These are phyloP conservation scores for Alligator sinensis DNA, from an alignment of 2,113 vertebrate genomes.

Conservation along the genomic window DNA sequence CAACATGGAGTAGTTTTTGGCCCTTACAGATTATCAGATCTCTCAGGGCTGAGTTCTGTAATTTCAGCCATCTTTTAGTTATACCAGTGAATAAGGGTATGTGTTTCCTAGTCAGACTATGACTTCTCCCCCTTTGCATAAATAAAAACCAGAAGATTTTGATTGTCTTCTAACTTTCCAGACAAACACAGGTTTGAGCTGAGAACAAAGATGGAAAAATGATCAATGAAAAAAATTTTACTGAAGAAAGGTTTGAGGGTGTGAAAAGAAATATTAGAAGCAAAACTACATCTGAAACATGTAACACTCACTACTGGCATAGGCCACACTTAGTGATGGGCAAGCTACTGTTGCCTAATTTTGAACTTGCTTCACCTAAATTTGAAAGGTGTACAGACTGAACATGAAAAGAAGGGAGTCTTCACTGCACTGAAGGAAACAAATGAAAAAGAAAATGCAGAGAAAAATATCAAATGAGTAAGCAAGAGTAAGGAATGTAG, in stretches of 20 bases:
- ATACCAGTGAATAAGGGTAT: background rate
- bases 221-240: background rate
- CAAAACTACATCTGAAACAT: background rate
- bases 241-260: background rate
- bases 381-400: background rate
- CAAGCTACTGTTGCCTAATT: background rate
- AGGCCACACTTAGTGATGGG: background rate
- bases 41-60: background rate
- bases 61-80: background rate
- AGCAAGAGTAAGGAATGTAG: background rate
- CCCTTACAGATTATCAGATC: background rate
- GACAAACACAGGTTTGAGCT: conserved; percentile 7
- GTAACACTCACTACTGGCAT: background rate
- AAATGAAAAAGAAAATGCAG: background rate
- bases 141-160: background rate
- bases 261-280: rapidly evolving
- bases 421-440: background rate
- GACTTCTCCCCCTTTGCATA: background rate
- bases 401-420: background rate
- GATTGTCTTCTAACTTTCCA: background rate
- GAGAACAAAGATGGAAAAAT: background rate
- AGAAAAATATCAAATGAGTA: background rate
- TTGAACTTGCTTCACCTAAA: background rate
- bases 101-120: background rate
- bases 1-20: conserved; percentile 52